These are phyloP conservation scores for Silurus aristotelis DNA, from an alignment of 2,797 vertebrate species.

Conservation along the genomic window DNA sequence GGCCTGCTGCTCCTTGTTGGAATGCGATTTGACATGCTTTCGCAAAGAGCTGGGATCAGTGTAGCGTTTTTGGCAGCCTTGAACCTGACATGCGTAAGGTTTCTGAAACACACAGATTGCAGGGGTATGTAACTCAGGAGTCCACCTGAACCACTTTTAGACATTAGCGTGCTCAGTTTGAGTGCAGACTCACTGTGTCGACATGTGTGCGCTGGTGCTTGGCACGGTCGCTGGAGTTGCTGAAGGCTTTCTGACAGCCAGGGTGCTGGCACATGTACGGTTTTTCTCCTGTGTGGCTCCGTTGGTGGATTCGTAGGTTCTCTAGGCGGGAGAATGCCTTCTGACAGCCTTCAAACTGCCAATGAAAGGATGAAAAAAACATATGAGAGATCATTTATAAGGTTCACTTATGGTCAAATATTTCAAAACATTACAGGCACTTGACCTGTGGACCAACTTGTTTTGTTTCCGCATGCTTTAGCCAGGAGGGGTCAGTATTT, in stretches of 20 bases:
- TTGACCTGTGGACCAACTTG: conserved; percentile 4
- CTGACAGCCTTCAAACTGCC: conserved; percentile 92
- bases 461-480: conserved; percentile 24
- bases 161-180: background rate
- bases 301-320: conserved; percentile 96
- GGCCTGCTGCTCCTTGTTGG: conserved; percentile 88
- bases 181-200: conserved; percentile 85
- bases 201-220: conserved; percentile 97
- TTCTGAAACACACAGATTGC: conserved; percentile 76
- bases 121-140: background rate
- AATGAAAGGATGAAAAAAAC: conserved; percentile 47
- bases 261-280: conserved; percentile 92
- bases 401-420: background rate
- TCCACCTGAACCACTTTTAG: background rate
- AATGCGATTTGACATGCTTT: conserved; percentile 96
- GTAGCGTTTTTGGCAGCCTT: conserved; percentile 92
- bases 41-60: conserved; percentile 97
- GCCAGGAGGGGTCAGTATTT: conserved; percentile 77
- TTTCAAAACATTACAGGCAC: background rate
- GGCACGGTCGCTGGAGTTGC: conserved; percentile 97
- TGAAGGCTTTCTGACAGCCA: conserved; percentile 96
- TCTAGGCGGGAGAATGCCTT: conserved; percentile 97
- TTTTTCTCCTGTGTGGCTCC: conserved; percentile 96
- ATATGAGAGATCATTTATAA: background rate
- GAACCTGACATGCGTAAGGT: conserved; percentile 95